These are phyloP conservation scores for Drosophila testacea DNA, from an alignment of 2,888 invertebrate genomes.

Conservation along the genomic window DNA sequence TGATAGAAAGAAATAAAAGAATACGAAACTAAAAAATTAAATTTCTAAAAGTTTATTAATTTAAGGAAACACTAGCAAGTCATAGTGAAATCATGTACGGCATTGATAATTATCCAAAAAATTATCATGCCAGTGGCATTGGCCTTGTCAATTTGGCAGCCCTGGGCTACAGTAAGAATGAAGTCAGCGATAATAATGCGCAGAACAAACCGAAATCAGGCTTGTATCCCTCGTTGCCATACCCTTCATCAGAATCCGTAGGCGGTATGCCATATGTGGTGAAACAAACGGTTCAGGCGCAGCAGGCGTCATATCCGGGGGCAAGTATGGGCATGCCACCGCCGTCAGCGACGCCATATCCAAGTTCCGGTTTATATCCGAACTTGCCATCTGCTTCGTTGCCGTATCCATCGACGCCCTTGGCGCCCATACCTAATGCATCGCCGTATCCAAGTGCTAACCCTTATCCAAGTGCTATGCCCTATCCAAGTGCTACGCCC, in stretches of 20 bases:
- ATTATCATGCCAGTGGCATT: conserved; percentile 84
- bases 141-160: conserved; percentile 84
- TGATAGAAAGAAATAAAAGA: conserved; percentile 16
- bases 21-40: neutral
- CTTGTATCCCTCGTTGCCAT: conserved; percentile 81
- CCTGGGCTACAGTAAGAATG: conserved; percentile 81
- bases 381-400: conserved; percentile 51
- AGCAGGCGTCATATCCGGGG: conserved; percentile 57
- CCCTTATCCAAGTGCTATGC: conserved; percentile 36
- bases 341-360: conserved; percentile 62
- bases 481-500: conserved; percentile 39
- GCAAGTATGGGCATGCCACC: conserved; percentile 48
- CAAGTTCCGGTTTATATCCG: conserved; percentile 58
- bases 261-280: conserved; percentile 75
- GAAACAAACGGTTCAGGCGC: conserved; percentile 62
- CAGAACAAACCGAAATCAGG: conserved; percentile 66
- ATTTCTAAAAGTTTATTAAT: conserved; percentile 9
- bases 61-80: conserved; percentile 9
- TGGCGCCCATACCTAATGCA: conserved; percentile 36
- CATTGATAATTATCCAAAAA: conserved; percentile 83
- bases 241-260: conserved; percentile 72
- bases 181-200: conserved; percentile 51
- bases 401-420: conserved; percentile 58
- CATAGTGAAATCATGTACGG: conserved; percentile 63
- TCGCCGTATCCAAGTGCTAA: conserved; percentile 30